A percentile compares a stretch with the other conserved stretches of the same genome.
Conservation (phyloP, 2,113 vertebrate genomes). For the Monarcha castaneiventris region DNA sequence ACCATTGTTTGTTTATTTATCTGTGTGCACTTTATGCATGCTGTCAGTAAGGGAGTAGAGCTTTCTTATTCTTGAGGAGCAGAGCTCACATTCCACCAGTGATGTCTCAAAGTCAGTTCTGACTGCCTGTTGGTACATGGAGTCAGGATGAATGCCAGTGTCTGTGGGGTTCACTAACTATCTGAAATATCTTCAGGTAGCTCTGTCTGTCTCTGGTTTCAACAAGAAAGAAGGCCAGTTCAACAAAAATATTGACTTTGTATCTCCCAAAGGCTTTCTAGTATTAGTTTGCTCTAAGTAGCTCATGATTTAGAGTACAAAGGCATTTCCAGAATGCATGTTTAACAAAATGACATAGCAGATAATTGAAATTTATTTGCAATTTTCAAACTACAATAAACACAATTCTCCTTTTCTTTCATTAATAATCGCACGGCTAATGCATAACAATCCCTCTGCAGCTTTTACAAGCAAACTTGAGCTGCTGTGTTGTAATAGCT, state of each 20-base stretch:
- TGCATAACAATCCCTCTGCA: slow-evolving; percentile 86
- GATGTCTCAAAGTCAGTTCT: background rate
- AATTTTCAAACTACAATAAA: slow-evolving; percentile 93
- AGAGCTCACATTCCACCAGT: background rate
- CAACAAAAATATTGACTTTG: slow-evolving; percentile 72
- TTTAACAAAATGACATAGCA: slow-evolving; percentile 88
- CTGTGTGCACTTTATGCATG: background rate
- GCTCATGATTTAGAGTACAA: slow-evolving; percentile 82
- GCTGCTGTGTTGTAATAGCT: slow-evolving; percentile 90
- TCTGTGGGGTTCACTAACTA: background rate
- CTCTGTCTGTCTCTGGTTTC: slow-evolving; percentile 47
- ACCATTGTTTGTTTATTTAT: background rate
- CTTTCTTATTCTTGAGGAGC: background rate
- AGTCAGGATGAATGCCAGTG: background rate
- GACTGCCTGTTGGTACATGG: background rate
- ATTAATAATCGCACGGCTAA: slow-evolving; percentile 87
- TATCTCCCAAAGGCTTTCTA: slow-evolving; percentile 70
- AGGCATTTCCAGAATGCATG: slow-evolving; percentile 80
- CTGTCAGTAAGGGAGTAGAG: background rate
- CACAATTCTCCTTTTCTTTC: slow-evolving; percentile 89
- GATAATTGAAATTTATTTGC: slow-evolving; percentile 98
- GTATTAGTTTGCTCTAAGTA: slow-evolving; percentile 78
- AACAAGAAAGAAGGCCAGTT: slow-evolving; percentile 39
- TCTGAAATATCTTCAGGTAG: slow-evolving; percentile 44
- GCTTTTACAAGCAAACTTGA: slow-evolving; percentile 90